These are phyloP conservation scores for Dipodomys ordii DNA, from an alignment of 2,113 vertebrate genomes.

Conservation along the genomic window DNA sequence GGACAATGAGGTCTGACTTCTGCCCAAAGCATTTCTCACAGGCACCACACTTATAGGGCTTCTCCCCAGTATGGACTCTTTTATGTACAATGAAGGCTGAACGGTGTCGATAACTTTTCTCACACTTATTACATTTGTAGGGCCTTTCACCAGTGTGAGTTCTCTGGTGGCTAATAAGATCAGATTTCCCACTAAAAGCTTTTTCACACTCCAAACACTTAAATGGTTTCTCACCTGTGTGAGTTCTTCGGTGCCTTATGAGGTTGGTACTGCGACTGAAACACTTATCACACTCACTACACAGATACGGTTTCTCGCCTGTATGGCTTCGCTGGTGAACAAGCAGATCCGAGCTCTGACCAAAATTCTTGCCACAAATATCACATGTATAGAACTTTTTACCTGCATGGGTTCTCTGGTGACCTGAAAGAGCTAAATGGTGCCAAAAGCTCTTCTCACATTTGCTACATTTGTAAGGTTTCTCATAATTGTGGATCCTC, in stretches of 20 bases:
- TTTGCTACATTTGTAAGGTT: constrained; percentile 80
- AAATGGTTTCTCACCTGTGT: constrained; percentile 77
- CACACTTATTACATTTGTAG: constrained; percentile 80
- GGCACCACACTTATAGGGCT: constrained; percentile 77
- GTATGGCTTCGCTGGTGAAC: constrained; percentile 80
- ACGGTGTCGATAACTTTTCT: constrained; percentile 78
- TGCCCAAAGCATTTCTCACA: constrained; percentile 82
- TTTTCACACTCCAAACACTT: constrained; percentile 82
- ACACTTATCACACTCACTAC: constrained; percentile 81
- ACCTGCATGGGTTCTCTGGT: constrained; percentile 81
- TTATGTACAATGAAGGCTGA: constrained; percentile 81
- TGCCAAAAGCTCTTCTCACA: constrained; percentile 84
- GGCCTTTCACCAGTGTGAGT: constrained; percentile 81
- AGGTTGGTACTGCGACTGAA: constrained; percentile 81
- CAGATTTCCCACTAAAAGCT: constrained; percentile 80
- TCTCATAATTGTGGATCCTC: constrained; percentile 80
- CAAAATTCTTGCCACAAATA: constrained; percentile 81
- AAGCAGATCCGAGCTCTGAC: constrained; percentile 80
- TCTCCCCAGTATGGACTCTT: constrained; percentile 79
- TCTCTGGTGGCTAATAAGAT: constrained; percentile 81
- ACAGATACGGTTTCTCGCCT: constrained; percentile 79
- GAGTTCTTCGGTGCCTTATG: constrained; percentile 78
- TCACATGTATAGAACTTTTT: constrained; percentile 82
- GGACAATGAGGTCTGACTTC: constrained; percentile 77
- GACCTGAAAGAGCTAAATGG: constrained; percentile 77